phyloP scores from a whole-genome alignment of 2,888 invertebrate species.

The Cerastis rubricosa region DNA sequence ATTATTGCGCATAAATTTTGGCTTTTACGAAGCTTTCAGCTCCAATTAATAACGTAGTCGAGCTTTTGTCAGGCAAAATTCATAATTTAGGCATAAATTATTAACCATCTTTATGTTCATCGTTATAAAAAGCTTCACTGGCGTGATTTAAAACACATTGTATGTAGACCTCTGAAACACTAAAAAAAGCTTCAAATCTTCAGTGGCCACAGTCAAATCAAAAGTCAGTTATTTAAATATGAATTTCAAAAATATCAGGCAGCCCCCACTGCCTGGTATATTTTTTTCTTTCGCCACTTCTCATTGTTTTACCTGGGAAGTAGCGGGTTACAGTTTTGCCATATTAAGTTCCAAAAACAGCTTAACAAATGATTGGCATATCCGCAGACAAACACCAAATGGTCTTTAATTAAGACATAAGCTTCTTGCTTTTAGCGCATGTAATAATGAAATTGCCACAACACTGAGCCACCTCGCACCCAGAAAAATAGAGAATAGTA shows the following conservation, averaged over 20 bases:
- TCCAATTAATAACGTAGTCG: slow-evolving; percentile 61
- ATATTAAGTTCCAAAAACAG: background rate
- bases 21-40: slow-evolving; percentile 66
- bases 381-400: background rate
- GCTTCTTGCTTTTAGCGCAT: background rate
- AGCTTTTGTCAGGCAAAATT: slow-evolving; percentile 32
- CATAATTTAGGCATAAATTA: slow-evolving; percentile 10
- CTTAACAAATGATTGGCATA: background rate
- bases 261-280: no score
- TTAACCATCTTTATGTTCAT: background rate
- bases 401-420: background rate
- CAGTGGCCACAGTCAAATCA: background rate
- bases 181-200: background rate
- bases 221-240: background rate
- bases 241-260: background rate
- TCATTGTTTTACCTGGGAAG: background rate
- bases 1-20: slow-evolving; percentile 66
- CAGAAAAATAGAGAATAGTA: background rate
- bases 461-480: background rate
- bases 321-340: background rate
- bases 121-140: background rate
- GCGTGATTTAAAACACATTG: background rate
- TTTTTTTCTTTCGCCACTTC: no score
- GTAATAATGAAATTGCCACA: background rate
- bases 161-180: background rate